Base-by-base conservation (phyloP, 2,113 vertebrate genomes). In the Gallinago undulata region DNA sequence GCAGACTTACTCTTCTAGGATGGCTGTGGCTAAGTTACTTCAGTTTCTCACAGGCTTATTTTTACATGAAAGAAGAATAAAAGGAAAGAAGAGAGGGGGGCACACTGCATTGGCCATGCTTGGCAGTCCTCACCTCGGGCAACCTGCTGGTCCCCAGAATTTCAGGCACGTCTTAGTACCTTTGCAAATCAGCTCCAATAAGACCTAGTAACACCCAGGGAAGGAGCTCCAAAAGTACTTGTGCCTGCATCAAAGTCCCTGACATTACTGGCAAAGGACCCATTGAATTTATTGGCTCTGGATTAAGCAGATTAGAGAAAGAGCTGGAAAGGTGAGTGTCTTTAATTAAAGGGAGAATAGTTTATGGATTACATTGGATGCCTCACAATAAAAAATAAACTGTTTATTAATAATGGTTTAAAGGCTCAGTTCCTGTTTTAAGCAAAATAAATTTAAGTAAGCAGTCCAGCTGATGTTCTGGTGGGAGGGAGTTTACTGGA, bases 401-500 rank as follows among this genome's bases (percentile, higher is more conserved):
- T 97, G 95, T 97, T 97, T 97, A 96, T 96, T 94, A 93, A 72
- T 69, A 95, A 92, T 23, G 31, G 47, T 76, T 79, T 97, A 94
- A 96, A 94, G 63, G 73, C 70, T 94, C 81, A 89, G 74, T 97
- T 96, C 94, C 97, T 83, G 81, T 76, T 94, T 91, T 94, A 93
- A 89, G 66, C 50, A 84, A 86, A 67, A 93, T 92, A 84, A 95
- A 94, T 91, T 66, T 74, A 85, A 96, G 72, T 84, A 91, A 96
- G 80, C 59, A 75, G 24, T 77, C 76, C 76, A 96, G 95, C 76
- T 87, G 88, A 81, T 37, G 43, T 83, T 72, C 77, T 96, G 81
- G 57, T 79, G 33, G 48, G 77, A 94, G 8, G 18, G 47, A 66
- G 2, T 69, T 93, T 89, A 89, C 41, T 80, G 25, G 48, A 73